Percentiles rank a stretch among this genome's conserved stretches.
These are phyloP conservation scores for Flabesymbios commensalis DNA, from an alignment of 2,888 invertebrate genomes.

Conservation along the genomic window DNA sequence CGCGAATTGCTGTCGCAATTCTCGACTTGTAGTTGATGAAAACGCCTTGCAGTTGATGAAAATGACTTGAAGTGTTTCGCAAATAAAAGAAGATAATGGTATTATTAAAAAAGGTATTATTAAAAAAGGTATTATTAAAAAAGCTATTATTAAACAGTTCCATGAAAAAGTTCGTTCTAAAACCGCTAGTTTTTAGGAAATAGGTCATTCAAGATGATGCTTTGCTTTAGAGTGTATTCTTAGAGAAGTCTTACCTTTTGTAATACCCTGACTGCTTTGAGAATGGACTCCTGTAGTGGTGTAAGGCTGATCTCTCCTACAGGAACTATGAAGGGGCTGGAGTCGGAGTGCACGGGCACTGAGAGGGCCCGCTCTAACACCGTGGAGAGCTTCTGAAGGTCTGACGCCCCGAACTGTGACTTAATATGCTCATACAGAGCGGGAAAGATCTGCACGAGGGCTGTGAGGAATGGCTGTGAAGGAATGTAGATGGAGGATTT, in stretches of 20 bases:
- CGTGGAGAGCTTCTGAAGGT: conserved; percentile 79
- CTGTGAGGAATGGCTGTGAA: conserved; percentile 90
- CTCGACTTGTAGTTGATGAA: no score
- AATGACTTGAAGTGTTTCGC: no score
- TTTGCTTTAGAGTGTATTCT: no score
- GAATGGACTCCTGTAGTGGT: conserved; percentile 80
- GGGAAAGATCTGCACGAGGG: conserved; percentile 93
- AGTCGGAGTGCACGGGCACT: conserved; percentile 80
- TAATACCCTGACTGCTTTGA: conserved; percentile 84
- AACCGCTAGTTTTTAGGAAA: no score
- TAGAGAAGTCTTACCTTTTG: conserved; percentile 81
- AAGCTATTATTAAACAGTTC: no score
- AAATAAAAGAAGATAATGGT: no score
- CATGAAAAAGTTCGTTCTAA: no score
- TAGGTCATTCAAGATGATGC: no score
- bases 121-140: no score
- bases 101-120: no score
- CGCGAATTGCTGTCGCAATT: no score
- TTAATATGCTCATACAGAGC: conserved; percentile 89
- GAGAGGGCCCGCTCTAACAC: conserved; percentile 78
- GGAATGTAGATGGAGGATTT: conserved; percentile 72
- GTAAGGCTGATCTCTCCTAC: conserved; percentile 77
- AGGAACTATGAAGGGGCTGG: conserved; percentile 79
- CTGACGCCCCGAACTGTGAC: conserved; percentile 66
- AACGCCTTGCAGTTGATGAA: no score